Conservation (phyloP, 2,113 vertebrate genomes). For the Menura novaehollandiae region DNA sequence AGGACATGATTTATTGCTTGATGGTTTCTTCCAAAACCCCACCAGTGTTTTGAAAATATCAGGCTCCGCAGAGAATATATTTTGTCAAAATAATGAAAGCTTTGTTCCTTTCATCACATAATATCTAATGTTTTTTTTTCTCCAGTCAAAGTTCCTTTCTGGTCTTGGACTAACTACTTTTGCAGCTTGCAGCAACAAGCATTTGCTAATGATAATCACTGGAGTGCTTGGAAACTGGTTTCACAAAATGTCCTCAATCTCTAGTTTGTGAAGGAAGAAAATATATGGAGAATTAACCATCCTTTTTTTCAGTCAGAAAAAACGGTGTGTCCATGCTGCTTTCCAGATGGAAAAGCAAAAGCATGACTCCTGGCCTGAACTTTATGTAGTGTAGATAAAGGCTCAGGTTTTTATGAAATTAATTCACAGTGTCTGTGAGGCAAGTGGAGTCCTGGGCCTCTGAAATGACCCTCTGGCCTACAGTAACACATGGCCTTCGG, state of each 20-base stretch:
- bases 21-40: background rate
- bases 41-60: background rate
- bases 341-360: background rate
- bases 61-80: background rate
- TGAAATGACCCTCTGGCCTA: background rate
- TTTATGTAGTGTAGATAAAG: background rate
- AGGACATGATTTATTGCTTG: background rate
- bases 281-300: background rate
- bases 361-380: background rate
- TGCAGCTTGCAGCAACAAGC: background rate
- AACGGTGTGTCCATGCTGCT: background rate
- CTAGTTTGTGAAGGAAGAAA: background rate
- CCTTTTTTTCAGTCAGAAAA: background rate
- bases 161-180: background rate
- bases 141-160: background rate
- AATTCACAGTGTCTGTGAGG: background rate
- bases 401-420: background rate
- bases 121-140: background rate
- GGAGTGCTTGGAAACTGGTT: background rate
- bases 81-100: background rate
- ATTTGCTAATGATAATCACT: constrained; percentile 1
- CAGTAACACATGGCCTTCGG: background rate
- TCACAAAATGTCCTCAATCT: background rate
- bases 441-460: background rate
- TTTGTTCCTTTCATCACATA: background rate